These are phyloP conservation scores for Stenichneumon culpator DNA, from an alignment of 2,888 invertebrate species.

Conservation along the genomic window DNA sequence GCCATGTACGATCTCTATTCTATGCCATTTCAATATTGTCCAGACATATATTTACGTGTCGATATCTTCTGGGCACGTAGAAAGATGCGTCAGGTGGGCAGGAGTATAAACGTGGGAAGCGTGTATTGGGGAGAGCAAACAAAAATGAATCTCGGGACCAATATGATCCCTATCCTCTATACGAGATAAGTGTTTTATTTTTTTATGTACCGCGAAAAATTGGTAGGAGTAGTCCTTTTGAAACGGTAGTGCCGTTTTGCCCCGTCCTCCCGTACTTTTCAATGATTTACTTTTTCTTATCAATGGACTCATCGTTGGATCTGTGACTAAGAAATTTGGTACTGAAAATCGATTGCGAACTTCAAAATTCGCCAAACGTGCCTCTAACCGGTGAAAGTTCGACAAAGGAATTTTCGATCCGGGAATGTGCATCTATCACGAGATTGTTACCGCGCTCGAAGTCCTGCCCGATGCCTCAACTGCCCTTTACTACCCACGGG, in stretches of 20 bases:
- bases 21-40: not conserved
- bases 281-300: not conserved
- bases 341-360: conserved; percentile 13
- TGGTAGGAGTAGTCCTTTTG: too few relatives aligned
- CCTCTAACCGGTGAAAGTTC: not conserved
- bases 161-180: not conserved
- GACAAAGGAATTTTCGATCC: not conserved
- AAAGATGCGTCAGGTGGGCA: not conserved
- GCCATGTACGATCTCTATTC: not conserved
- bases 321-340: not conserved
- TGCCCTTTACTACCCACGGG: too few relatives aligned
- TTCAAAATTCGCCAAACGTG: not conserved
- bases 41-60: not conserved
- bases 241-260: too few relatives aligned
- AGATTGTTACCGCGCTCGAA: not conserved
- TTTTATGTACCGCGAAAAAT: too few relatives aligned
- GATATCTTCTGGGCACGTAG: not conserved
- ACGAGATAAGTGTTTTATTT: not conserved
- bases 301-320: not conserved
- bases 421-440: not conserved
- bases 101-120: not conserved
- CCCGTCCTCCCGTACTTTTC: too few relatives aligned
- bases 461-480: too few relatives aligned
- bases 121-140: not conserved
- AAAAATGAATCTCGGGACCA: not conserved